Conservation (phyloP, 2,888 invertebrate species). For the Malacosoma neustria region DNA sequence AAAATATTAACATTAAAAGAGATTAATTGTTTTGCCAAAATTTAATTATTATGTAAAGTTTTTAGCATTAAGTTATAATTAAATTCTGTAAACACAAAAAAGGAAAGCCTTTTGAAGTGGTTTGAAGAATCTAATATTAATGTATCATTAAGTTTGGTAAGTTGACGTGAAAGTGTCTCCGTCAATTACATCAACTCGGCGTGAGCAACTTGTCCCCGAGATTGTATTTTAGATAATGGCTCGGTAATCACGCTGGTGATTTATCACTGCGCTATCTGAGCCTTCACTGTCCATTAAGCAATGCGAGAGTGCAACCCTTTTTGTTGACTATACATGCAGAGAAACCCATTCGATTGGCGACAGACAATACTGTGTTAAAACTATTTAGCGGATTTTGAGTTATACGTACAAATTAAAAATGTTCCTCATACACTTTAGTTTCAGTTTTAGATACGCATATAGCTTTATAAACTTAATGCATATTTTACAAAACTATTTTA, state of each 20-base stretch:
- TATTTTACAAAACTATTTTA: too few relatives aligned
- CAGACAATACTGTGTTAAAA: neutral
- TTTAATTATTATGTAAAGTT: too few relatives aligned
- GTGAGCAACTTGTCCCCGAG: constrained; percentile 48
- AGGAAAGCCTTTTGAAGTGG: neutral
- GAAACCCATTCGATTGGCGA: neutral
- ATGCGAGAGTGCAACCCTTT: constrained; percentile 63
- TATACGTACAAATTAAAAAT: too few relatives aligned
- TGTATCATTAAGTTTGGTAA: neutral
- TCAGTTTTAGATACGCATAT: too few relatives aligned
- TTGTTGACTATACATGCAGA: constrained; percentile 20
- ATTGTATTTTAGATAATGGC: constrained; percentile 73
- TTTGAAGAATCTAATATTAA: neutral
- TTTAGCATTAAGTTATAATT: too few relatives aligned
- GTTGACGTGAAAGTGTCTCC: constrained; percentile 17
- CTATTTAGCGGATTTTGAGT: too few relatives aligned
- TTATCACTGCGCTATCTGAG: constrained; percentile 70
- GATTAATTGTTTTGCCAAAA: too few relatives aligned
- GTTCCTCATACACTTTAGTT: too few relatives aligned
- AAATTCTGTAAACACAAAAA: too few relatives aligned
- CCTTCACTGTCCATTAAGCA: constrained; percentile 75
- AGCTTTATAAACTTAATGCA: too few relatives aligned
- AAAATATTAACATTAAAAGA: too few relatives aligned
- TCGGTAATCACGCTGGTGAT: constrained; percentile 68
- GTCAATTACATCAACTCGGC: constrained; percentile 60